phyloP scores from a whole-genome alignment of 1,140 invertebrate species.

The Spodoptera litura region DNA sequence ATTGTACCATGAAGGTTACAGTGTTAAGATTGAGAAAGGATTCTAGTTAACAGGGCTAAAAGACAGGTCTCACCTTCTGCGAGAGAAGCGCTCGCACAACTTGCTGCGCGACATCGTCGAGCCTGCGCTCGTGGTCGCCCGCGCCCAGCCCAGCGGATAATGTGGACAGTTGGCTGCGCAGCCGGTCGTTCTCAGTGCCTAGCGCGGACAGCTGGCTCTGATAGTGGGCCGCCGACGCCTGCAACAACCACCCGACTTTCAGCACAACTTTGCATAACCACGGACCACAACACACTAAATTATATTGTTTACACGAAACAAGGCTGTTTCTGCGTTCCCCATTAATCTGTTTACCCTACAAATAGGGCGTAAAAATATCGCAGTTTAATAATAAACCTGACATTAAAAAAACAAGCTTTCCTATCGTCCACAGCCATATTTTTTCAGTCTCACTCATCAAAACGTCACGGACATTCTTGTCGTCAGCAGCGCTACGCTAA shows the following conservation, averaged over 20 bases:
- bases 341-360: conserved; percentile 9
- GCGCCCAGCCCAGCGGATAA: conserved; percentile 84
- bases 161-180: conserved; percentile 86
- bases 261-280: neutral
- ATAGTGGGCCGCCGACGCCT: conserved; percentile 91
- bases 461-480: conserved; percentile 59
- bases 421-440: conserved; percentile 47
- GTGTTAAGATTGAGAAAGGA: neutral
- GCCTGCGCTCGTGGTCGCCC: conserved; percentile 87
- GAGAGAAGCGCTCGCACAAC: conserved; percentile 92
- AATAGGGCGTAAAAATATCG: conserved; percentile 29
- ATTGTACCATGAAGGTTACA: too few relatives aligned
- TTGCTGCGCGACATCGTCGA: conserved; percentile 85
- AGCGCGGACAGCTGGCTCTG: conserved; percentile 90
- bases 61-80: conserved; percentile 89
- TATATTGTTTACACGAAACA: neutral
- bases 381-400: conserved; percentile 29
- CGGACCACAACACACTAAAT: neutral
- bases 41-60: neutral
- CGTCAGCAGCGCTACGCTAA: conserved; percentile 51
- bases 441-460: conserved; percentile 60
- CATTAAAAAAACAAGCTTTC: conserved; percentile 39
- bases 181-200: conserved; percentile 91
- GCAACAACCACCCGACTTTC: conserved; percentile 62
- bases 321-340: conserved; percentile 4